Percentiles rank a stretch among this genome's conserved stretches.
Conservation (phyloP, 2,797 vertebrate genomes). For the Silurus aristotelis region DNA sequence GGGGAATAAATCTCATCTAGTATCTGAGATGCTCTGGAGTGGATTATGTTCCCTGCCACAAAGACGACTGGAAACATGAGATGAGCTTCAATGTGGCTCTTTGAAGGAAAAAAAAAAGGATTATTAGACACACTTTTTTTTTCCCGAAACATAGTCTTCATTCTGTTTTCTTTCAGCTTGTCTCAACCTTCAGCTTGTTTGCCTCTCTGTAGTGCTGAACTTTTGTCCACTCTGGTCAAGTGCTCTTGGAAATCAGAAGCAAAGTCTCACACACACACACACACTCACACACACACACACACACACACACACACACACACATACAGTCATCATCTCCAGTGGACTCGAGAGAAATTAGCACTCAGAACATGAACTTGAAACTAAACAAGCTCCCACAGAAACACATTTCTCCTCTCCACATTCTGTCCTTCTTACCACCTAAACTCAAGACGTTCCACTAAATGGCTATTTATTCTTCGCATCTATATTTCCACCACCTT, state of each 20-base stretch:
- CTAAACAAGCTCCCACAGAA: conserved; percentile 17
- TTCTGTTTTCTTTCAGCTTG: conserved; percentile 10
- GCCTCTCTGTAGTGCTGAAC: conserved; percentile 38
- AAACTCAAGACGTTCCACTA: background rate
- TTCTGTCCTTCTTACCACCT: conserved; percentile 20
- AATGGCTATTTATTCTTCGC: conserved; percentile 15
- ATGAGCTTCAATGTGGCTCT: conserved; percentile 45
- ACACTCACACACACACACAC: conserved; percentile 16
- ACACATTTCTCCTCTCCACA: background rate
- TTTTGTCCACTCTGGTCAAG: conserved; percentile 46
- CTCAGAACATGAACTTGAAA: conserved; percentile 33
- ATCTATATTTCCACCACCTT: conserved; percentile 24
- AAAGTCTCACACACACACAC: background rate
- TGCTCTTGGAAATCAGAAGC: conserved; percentile 47
- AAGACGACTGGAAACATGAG: conserved; percentile 43
- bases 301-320: conserved; percentile 20
- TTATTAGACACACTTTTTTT: conserved; percentile 49
- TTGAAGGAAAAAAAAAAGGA: conserved; percentile 40
- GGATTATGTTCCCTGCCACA: conserved; percentile 46
- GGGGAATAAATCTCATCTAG: conserved; percentile 50
- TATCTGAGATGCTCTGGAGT: conserved; percentile 44
- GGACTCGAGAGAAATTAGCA: conserved; percentile 35
- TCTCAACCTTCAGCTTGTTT: conserved; percentile 40
- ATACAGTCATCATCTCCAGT: conserved; percentile 24
- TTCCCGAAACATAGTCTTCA: conserved; percentile 34